Conservation (phyloP, 2,797 vertebrate species). For the Erethizon dorsatum region DNA sequence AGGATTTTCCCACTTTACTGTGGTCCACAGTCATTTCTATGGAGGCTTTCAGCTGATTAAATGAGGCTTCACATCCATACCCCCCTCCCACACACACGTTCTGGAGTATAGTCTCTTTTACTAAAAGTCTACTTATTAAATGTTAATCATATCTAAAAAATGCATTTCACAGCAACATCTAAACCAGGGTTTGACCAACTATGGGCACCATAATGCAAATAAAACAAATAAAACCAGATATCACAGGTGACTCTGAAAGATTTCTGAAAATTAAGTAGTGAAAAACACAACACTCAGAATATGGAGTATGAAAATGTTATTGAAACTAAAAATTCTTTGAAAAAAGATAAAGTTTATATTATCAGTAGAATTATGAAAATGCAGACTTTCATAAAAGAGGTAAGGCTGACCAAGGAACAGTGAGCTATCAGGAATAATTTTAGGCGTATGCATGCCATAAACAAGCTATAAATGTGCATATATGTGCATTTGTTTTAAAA, state of each 20-base stretch:
- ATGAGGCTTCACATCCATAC: neutral
- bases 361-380: neutral
- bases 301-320: neutral
- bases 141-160: neutral
- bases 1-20: neutral
- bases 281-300: neutral
- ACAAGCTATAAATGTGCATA: neutral
- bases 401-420: neutral
- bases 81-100: no score
- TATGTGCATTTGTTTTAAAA: neutral
- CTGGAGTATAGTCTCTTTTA: neutral
- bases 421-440: neutral
- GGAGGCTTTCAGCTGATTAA: neutral
- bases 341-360: neutral
- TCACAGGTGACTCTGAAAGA: neutral
- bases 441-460: neutral
- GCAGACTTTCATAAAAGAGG: neutral
- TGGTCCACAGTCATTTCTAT: neutral
- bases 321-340: neutral
- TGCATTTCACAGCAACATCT: neutral
- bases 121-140: neutral
- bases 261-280: slow-evolving; percentile 29
- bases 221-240: neutral
- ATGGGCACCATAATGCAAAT: neutral
- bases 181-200: neutral